phyloP scores from a whole-genome alignment of 2,113 vertebrate species.

The Probosciger aterrimus region DNA sequence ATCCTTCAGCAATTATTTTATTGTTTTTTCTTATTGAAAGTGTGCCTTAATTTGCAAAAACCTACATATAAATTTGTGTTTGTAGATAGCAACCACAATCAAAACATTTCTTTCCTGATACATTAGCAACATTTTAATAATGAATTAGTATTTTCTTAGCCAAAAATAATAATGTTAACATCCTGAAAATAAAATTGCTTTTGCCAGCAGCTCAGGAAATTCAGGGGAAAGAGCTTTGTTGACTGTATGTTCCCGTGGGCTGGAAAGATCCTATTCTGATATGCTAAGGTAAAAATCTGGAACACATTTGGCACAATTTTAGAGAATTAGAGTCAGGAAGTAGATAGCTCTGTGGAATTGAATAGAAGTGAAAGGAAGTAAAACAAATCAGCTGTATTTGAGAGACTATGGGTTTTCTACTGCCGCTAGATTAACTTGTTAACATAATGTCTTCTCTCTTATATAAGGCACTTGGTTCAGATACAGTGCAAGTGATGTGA shows the following conservation, averaged over 20 bases:
- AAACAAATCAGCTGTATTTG: background rate
- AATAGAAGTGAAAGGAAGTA: background rate
- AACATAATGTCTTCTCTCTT: background rate
- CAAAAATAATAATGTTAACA: conserved; percentile 22
- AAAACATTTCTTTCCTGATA: background rate
- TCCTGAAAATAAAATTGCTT: conserved; percentile 46
- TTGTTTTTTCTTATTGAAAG: background rate
- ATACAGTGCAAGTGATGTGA: background rate
- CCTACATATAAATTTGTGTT: background rate
- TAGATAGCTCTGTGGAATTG: background rate
- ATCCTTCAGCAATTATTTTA: background rate
- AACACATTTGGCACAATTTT: background rate
- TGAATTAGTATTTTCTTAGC: conserved; percentile 13
- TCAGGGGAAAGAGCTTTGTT: conserved; percentile 27
- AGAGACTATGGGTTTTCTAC: background rate
- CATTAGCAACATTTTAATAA: conserved; percentile 17
- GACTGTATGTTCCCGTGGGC: background rate
- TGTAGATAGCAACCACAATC: background rate
- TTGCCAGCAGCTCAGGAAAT: conserved; percentile 42
- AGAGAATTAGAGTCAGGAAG: conserved; percentile 15
- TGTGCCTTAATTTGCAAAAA: background rate
- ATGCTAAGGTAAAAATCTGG: background rate
- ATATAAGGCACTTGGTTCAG: background rate
- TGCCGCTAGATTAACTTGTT: background rate
- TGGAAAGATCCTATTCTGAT: background rate